phyloP scores from a whole-genome alignment of 2,888 invertebrate genomes.

The Cistogaster globosa region DNA sequence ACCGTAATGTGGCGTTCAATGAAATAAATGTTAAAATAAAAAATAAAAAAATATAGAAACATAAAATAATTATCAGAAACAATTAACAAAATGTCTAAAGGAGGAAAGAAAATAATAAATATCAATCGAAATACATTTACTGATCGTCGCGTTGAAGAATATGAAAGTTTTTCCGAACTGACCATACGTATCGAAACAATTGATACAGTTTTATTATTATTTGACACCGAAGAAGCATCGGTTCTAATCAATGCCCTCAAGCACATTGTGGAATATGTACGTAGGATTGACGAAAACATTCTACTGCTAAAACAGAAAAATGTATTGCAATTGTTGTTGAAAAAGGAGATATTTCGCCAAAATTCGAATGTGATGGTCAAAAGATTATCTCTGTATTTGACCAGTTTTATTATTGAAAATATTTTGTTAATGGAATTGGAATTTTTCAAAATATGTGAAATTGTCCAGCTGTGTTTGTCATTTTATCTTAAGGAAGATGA shows the following conservation, averaged over 20 bases:
- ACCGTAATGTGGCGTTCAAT: neutral
- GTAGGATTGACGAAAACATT: constrained; percentile 75
- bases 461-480: constrained; percentile 71
- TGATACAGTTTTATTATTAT: constrained; percentile 75
- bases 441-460: constrained; percentile 63
- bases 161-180: constrained; percentile 74
- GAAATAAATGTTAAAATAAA: neutral
- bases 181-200: constrained; percentile 73
- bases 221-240: constrained; percentile 76
- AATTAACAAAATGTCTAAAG: constrained; percentile 55
- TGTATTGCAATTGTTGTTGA: constrained; percentile 74
- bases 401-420: constrained; percentile 75
- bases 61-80: neutral
- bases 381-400: constrained; percentile 76
- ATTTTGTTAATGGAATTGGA: constrained; percentile 75
- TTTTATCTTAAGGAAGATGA: constrained; percentile 76
- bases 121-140: constrained; percentile 73
- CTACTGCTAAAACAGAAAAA: constrained; percentile 73
- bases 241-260: constrained; percentile 76
- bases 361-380: constrained; percentile 74
- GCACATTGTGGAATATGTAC: constrained; percentile 76
- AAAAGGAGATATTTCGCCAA: constrained; percentile 74
- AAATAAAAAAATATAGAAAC: neutral
- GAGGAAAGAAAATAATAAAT: constrained; percentile 61
- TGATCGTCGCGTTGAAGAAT: constrained; percentile 75